Percentiles rank a stretch among this genome's conserved stretches.
These are phyloP conservation scores for Baronia brevicornis DNA, from an alignment of 2,888 invertebrate genomes.

Conservation along the genomic window DNA sequence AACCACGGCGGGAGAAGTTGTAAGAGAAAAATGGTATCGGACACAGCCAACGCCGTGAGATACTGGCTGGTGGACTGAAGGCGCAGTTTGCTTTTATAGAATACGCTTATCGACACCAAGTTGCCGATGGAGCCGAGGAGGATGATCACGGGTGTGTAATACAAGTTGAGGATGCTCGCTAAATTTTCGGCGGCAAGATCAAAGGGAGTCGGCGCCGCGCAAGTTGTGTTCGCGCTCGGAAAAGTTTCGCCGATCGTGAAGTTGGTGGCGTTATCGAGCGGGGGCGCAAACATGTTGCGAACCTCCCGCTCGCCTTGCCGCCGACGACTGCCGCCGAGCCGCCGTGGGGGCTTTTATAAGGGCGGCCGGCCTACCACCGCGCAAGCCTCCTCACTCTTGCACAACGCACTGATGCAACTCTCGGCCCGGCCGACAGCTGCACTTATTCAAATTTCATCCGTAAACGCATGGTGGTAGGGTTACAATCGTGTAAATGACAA, in stretches of 20 bases:
- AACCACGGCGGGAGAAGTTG: conserved; percentile 82
- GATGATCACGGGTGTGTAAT: conserved; percentile 83
- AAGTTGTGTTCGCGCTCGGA: conserved; percentile 3
- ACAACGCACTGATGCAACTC: conserved; percentile 10
- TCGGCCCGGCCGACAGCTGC: neutral
- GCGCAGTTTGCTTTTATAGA: conserved; percentile 82
- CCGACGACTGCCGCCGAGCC: conserved; percentile 25
- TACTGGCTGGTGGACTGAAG: conserved; percentile 86
- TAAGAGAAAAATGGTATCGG: conserved; percentile 84
- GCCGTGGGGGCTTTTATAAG: conserved; percentile 17
- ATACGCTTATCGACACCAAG: conserved; percentile 82
- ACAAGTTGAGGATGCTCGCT: conserved; percentile 49
- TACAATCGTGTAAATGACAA: no score
- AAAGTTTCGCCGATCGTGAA: conserved; percentile 16
- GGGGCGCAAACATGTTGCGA: conserved; percentile 27
- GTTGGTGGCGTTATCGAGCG: conserved; percentile 20
- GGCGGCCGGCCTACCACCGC: conserved; percentile 3
- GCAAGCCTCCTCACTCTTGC: conserved; percentile 5
- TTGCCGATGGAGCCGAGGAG: conserved; percentile 84
- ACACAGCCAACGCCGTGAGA: conserved; percentile 83
- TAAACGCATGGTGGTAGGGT: conserved; percentile 1
- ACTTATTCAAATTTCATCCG: conserved; percentile 2
- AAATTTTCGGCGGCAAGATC: conserved; percentile 31
- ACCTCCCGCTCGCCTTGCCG: conserved; percentile 29
- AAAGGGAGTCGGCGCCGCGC: no score